A percentile compares a stretch with the other conserved stretches of the same genome.
These are phyloP conservation scores for Chymomyza procnemis DNA, from an alignment of 2,888 invertebrate genomes.

Conservation along the genomic window DNA sequence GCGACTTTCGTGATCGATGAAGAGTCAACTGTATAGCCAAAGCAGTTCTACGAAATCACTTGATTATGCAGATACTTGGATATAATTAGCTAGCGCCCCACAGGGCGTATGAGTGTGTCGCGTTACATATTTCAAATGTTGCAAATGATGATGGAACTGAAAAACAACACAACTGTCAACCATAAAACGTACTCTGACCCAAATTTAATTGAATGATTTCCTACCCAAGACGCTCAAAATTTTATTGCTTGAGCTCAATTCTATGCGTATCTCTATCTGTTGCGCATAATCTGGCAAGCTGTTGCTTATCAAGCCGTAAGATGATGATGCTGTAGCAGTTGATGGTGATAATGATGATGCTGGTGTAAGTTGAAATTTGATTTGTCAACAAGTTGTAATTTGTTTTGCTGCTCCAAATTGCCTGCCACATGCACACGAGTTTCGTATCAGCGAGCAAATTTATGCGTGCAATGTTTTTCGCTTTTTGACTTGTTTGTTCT, in stretches of 20 bases:
- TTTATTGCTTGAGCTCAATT: constrained; percentile 55
- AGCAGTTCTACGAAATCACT: background rate
- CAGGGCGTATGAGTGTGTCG: background rate
- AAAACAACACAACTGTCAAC: background rate
- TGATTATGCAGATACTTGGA: background rate
- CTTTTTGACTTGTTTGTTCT: constrained; percentile 36
- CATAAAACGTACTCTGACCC: constrained; percentile 47
- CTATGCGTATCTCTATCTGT: constrained; percentile 13
- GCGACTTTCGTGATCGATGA: constrained; percentile 42
- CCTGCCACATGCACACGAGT: constrained; percentile 29
- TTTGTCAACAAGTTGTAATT: constrained; percentile 49
- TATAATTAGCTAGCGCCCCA: background rate
- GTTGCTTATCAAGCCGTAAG: constrained; percentile 7
- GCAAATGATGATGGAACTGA: background rate
- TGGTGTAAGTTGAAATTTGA: constrained; percentile 25
- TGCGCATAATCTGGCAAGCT: background rate
- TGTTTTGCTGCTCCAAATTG: constrained; percentile 31
- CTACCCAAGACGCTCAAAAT: constrained; percentile 47
- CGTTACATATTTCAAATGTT: background rate
- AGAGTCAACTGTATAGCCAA: constrained; percentile 26
- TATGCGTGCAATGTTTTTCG: constrained; percentile 24
- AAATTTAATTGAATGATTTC: constrained; percentile 62
- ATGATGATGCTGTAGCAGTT: background rate
- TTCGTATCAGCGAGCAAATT: constrained; percentile 5
- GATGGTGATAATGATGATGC: background rate